Conservation (phyloP, 2,888 invertebrate species). For the Teinopalpus imperialis region DNA sequence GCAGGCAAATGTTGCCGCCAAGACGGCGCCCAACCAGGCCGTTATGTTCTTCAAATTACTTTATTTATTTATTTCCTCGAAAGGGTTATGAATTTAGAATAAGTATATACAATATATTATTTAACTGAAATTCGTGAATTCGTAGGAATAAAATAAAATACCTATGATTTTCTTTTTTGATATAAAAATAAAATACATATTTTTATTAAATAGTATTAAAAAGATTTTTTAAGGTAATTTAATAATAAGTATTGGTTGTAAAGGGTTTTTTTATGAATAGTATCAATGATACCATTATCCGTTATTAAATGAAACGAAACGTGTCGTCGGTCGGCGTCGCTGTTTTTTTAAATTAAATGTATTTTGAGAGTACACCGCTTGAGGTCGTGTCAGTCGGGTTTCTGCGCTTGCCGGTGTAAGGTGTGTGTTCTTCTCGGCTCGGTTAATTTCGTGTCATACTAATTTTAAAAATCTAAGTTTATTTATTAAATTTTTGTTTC, state of each 20-base stretch:
- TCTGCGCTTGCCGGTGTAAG: constrained; percentile 68
- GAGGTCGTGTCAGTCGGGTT: constrained; percentile 73
- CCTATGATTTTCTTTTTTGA: background rate
- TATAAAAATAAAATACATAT: too few relatives aligned
- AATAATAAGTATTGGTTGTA: too few relatives aligned
- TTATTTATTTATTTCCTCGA: too few relatives aligned
- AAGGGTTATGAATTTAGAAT: too few relatives aligned
- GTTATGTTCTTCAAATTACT: too few relatives aligned
- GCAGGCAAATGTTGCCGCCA: background rate
- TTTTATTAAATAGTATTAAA: too few relatives aligned
- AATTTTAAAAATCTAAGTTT: constrained; percentile 42
- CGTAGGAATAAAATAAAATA: too few relatives aligned
- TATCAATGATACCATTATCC: background rate
- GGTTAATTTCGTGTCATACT: constrained; percentile 60
- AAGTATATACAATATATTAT: too few relatives aligned
- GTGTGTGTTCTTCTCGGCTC: constrained; percentile 62
- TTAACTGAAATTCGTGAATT: too few relatives aligned
- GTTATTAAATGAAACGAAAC: constrained; percentile 1
- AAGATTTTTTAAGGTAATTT: too few relatives aligned
- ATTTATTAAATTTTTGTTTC: constrained; percentile 31
- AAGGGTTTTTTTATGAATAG: background rate
- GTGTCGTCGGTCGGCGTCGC: background rate
- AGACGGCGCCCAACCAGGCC: background rate
- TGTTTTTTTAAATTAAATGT: constrained; percentile 37
- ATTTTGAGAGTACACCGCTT: constrained; percentile 53